Conservation (phyloP, 2,888 invertebrate genomes). For the Rhorus exstirpatorius region DNA sequence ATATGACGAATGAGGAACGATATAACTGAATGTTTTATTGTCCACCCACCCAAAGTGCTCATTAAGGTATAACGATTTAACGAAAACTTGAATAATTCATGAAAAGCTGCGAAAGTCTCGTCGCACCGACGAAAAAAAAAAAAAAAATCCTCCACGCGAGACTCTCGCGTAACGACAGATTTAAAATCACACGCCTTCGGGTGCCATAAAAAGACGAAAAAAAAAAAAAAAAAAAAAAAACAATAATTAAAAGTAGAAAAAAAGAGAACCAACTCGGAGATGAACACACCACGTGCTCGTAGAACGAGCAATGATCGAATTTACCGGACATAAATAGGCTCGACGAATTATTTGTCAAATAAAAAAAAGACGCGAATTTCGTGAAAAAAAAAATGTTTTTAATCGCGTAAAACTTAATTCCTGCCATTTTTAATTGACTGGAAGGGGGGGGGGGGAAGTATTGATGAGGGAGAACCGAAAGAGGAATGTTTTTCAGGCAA, state of each 20-base stretch:
- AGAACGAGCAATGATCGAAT: background rate
- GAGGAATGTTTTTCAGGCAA: background rate
- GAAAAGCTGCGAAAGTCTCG: slow-evolving; percentile 21
- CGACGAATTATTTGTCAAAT: background rate
- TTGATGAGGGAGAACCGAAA: too few relatives aligned
- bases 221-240: too few relatives aligned
- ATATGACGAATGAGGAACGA: slow-evolving; percentile 83
- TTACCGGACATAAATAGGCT: too few relatives aligned
- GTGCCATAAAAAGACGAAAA: background rate
- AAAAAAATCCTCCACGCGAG: slow-evolving; percentile 1
- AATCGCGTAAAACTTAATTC: background rate
- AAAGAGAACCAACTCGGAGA: background rate
- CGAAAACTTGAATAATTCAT: slow-evolving; percentile 32
- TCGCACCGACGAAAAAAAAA: background rate
- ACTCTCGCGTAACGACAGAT: slow-evolving; percentile 36
- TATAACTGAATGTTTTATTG: slow-evolving; percentile 83
- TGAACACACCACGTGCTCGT: background rate
- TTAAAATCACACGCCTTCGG: background rate
- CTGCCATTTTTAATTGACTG: too few relatives aligned
- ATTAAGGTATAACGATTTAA: slow-evolving; percentile 1
- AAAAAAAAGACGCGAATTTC: background rate
- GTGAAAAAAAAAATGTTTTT: background rate
- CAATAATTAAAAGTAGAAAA: too few relatives aligned
- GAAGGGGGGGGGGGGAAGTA: too few relatives aligned
- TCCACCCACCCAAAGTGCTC: slow-evolving; percentile 61